phyloP scores from a whole-genome alignment of 1,140 invertebrate species.

The Epicauta chinensis region DNA sequence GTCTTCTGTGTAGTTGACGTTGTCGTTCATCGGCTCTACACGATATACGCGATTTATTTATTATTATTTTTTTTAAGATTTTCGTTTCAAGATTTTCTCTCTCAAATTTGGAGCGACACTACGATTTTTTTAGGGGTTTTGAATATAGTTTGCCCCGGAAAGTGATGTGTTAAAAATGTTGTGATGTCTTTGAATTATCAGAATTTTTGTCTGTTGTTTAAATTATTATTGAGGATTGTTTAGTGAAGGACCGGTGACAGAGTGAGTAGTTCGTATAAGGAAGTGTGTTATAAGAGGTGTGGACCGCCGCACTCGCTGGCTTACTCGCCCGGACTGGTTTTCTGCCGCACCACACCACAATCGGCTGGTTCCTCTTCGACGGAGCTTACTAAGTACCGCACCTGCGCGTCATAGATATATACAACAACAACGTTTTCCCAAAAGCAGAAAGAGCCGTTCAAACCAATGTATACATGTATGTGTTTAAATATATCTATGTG shows the following conservation, averaged over 20 bases:
- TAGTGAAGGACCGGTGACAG: slow-evolving; percentile 29
- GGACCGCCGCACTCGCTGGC: slow-evolving; percentile 42
- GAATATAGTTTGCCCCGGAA: slow-evolving; percentile 11
- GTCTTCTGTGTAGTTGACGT: no score
- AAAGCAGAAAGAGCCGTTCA: no score
- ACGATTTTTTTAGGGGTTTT: no score
- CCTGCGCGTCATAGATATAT: no score
- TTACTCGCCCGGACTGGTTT: slow-evolving; percentile 40
- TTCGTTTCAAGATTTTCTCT: no score
- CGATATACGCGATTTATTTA: no score
- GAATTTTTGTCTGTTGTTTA: not conserved
- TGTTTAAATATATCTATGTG: not conserved
- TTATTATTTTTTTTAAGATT: no score
- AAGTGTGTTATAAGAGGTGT: slow-evolving; percentile 22
- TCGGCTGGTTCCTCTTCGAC: not conserved
- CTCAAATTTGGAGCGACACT: no score
- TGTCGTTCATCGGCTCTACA: no score
- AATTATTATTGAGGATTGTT: not conserved
- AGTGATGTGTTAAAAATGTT: slow-evolving; percentile 7
- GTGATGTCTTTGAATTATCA: slow-evolving; percentile 10
- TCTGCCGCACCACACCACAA: slow-evolving; percentile 16
- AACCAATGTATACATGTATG: not conserved
- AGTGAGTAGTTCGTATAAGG: slow-evolving; percentile 32
- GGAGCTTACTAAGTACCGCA: no score
- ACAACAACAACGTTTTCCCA: no score